phyloP scores from a whole-genome alignment of 2,888 invertebrate genomes.

The Rotaria socialis region DNA sequence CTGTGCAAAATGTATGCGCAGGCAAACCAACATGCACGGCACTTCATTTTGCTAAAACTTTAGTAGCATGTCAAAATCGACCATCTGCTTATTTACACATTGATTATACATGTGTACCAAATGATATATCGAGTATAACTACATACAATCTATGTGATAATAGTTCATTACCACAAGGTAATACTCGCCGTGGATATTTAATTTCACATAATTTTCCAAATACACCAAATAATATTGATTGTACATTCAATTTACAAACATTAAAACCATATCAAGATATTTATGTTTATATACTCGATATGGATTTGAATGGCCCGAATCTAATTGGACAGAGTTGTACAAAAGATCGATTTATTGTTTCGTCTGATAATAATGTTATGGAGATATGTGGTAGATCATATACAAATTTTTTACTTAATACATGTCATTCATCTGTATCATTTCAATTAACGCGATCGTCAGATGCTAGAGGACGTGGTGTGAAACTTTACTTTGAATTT shows the following conservation, averaged over 20 bases:
- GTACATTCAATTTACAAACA: slow-evolving; percentile 36
- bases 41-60: not conserved
- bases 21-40: slow-evolving; percentile 35
- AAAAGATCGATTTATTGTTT: not conserved
- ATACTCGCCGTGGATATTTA: slow-evolving; percentile 10
- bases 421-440: slow-evolving; percentile 6
- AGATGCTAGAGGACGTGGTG: not conserved
- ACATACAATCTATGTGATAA: slow-evolving; percentile 37
- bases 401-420: not conserved
- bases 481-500: slow-evolving; percentile 21
- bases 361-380: not conserved
- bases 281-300: slow-evolving; percentile 28
- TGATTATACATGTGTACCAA: slow-evolving; percentile 40
- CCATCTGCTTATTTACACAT: slow-evolving; percentile 28
- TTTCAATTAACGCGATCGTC: not conserved
- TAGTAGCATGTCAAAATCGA: slow-evolving; percentile 36
- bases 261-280: slow-evolving; percentile 27
- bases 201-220: slow-evolving; percentile 41
- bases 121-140: slow-evolving; percentile 30
- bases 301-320: not conserved
- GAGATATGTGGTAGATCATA: slow-evolving; percentile 1
- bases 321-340: not conserved
- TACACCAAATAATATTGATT: slow-evolving; percentile 38
- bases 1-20: not conserved
- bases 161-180: not conserved